Evolutionary conservation across 2,113 vertebrate genomes (phyloP), one percentile per base, ranked within the genome.

Genomic region (Thymallus thymallus): DNA sequence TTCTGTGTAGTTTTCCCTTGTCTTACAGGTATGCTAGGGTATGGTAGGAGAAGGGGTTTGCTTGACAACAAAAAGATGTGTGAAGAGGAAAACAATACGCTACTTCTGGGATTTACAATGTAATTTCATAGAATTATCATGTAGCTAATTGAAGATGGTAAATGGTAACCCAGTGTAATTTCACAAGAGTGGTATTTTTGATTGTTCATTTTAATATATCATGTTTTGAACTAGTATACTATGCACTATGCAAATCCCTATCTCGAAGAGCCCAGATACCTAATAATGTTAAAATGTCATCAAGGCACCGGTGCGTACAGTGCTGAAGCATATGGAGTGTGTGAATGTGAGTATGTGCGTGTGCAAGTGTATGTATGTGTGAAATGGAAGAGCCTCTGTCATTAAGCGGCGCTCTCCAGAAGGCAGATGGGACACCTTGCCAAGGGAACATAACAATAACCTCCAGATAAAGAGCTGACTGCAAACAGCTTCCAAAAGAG

Each of bases 401-500:
- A 85, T 82, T 85, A 85, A 88, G 81, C 80, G 73, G 60, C 64
- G 80, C 68, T 66, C 32, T 41, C 75, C 75, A 81, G 84, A 79
- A 87, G 84, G 73, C 70, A 75, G 76, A 56, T 18, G 65, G 71
- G 77, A 90, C 80, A 82, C 78, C 78, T 84, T 87, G 88, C 87
- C 84, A 90, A 79, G 68, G 82, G 74, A 85, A 77, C 85, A 63
- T 75, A 83, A 87, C 56, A 84, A 82, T 74, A 84, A 82, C 87
- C 72, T 22, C 75, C 72, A 82, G 74, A 87, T 82, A 87, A 85
- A 87, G 76, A 70, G 73, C 80, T 74, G 81, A 73, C 78, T 82
- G 69, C 69, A 77, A 77, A 85, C 78, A 75, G 82, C 79, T 78
- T 87, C 83, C 82, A 82, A 68, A 80, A 81, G 72, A 80, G 79